Percentiles rank a stretch among this genome's conserved stretches.
These are phyloP conservation scores for Penaeus monodon DNA, from an alignment of 2,888 invertebrate species.

Conservation along the genomic window DNA sequence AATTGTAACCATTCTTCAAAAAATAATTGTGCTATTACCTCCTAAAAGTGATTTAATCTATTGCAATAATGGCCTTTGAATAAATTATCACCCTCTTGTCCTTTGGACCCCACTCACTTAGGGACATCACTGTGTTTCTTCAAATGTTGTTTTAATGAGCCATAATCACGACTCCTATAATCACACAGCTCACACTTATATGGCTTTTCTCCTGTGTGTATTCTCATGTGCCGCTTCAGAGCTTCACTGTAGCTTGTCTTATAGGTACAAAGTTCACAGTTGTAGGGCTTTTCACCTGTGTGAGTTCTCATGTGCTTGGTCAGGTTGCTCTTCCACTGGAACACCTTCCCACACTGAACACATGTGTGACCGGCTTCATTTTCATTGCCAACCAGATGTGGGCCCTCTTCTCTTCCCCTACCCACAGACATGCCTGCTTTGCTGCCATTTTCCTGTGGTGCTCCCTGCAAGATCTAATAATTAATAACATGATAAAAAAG, in stretches of 20 bases:
- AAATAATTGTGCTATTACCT: too few relatives aligned
- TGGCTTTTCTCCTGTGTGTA: conserved; percentile 56
- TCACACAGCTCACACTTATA: conserved; percentile 54
- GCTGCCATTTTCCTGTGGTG: not conserved
- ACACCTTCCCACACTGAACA: conserved; percentile 39
- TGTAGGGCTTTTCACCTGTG: conserved; percentile 58
- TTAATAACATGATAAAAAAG: too few relatives aligned
- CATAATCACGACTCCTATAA: conserved; percentile 46
- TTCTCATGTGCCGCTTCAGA: conserved; percentile 51
- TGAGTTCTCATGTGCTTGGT: conserved; percentile 57
- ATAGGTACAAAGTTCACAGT: conserved; percentile 42
- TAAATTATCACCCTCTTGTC: too few relatives aligned
- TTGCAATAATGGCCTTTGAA: too few relatives aligned
- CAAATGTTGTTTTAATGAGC: conserved; percentile 46
- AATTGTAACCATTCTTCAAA: too few relatives aligned
- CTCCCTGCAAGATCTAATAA: too few relatives aligned
- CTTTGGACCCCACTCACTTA: too few relatives aligned
- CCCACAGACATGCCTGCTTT: not conserved
- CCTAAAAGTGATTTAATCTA: too few relatives aligned
- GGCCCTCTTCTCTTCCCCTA: not conserved
- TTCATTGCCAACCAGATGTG: not conserved
- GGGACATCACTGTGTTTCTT: conserved; percentile 37
- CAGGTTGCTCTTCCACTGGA: conserved; percentile 60
- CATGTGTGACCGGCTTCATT: conserved; percentile 41
- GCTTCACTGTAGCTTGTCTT: conserved; percentile 59